Conservation (phyloP, 2,888 invertebrate species). For the Leucophora obtusa region DNA sequence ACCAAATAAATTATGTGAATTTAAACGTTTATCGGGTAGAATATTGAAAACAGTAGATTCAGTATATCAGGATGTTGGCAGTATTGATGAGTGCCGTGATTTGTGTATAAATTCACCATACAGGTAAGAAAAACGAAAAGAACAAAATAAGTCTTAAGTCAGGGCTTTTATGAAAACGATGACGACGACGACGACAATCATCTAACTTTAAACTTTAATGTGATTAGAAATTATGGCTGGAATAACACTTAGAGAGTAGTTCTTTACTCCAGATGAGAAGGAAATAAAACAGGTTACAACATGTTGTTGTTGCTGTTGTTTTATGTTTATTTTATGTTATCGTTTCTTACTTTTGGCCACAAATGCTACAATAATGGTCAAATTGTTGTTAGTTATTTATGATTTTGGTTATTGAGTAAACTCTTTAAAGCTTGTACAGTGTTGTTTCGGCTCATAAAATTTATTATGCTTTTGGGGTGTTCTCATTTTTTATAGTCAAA, state of each 20-base stretch:
- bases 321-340: slow-evolving; percentile 47
- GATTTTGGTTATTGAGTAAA: slow-evolving; percentile 50
- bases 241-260: slow-evolving; percentile 8
- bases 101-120: slow-evolving; percentile 93
- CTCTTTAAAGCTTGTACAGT: not conserved
- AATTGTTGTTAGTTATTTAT: slow-evolving; percentile 59
- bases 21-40: slow-evolving; percentile 91
- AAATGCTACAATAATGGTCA: slow-evolving; percentile 46
- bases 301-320: slow-evolving; percentile 4
- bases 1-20: slow-evolving; percentile 94
- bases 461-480: slow-evolving; percentile 62
- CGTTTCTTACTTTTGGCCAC: slow-evolving; percentile 46
- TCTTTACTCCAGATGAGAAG: slow-evolving; percentile 8
- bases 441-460: slow-evolving; percentile 52
- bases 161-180: slow-evolving; percentile 4
- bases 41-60: slow-evolving; percentile 95
- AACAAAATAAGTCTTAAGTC: slow-evolving; percentile 1
- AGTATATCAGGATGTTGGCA: slow-evolving; percentile 92
- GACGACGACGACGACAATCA: slow-evolving; percentile 47
- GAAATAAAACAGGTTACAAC: slow-evolving; percentile 52
- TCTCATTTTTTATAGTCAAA: slow-evolving; percentile 46
- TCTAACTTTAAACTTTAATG: slow-evolving; percentile 51
- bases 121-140: slow-evolving; percentile 77
- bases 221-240: slow-evolving; percentile 36
- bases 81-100: slow-evolving; percentile 91